These are phyloP conservation scores for Otus sunia DNA, from an alignment of 2,113 vertebrate genomes.

Conservation along the genomic window DNA sequence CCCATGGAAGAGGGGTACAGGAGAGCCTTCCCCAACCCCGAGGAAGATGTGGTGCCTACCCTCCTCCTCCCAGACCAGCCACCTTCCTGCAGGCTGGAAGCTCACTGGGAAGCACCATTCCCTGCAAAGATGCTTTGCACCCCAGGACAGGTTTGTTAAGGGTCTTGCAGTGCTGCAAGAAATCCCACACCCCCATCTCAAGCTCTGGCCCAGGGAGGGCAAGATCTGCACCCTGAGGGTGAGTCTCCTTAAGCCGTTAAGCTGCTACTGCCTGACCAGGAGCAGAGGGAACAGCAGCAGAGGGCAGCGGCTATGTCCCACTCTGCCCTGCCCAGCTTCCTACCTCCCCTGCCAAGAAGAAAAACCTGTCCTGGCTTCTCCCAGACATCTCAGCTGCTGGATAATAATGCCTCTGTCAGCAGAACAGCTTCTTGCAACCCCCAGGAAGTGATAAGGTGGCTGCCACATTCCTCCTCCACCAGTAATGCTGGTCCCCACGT, in stretches of 20 bases:
- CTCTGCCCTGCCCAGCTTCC: not conserved
- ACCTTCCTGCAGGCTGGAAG: not conserved
- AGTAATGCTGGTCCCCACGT: fast-evolving
- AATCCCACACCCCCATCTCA: not conserved
- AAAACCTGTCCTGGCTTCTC: not conserved
- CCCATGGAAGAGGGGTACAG: not conserved
- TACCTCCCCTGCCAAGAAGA: not conserved
- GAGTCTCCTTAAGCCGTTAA: not conserved
- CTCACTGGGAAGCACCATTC: not conserved
- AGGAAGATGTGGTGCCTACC: not conserved
- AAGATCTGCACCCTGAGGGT: not conserved
- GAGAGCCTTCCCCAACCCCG: not conserved
- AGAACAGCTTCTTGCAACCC: not conserved
- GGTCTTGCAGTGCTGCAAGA: not conserved
- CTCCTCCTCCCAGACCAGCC: not conserved
- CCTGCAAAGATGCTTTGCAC: not conserved
- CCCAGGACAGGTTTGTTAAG: not conserved
- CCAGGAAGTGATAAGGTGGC: not conserved
- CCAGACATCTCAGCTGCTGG: not conserved
- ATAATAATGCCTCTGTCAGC: not conserved
- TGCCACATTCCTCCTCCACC: not conserved
- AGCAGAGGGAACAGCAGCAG: not conserved
- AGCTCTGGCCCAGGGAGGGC: not conserved
- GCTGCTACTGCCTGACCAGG: not conserved
- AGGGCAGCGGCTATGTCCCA: not conserved